These are phyloP conservation scores for Macrophya annulata DNA, from an alignment of 2,888 invertebrate genomes.

Conservation along the genomic window DNA sequence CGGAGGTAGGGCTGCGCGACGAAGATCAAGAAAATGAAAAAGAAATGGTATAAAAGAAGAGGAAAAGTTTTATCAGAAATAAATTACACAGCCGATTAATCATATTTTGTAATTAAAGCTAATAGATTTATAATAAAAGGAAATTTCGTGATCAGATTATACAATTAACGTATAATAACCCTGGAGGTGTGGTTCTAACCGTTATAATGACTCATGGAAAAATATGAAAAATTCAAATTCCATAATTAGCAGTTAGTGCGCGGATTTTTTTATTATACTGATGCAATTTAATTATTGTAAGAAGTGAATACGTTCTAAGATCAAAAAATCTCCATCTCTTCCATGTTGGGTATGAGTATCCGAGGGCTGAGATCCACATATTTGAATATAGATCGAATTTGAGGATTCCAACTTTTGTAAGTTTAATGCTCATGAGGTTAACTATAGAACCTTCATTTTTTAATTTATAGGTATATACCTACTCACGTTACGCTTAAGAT, in stretches of 20 bases:
- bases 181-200: background rate
- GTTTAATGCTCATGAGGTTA: too few species aligned
- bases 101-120: background rate
- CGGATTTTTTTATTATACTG: background rate
- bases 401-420: too few species aligned
- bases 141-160: background rate
- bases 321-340: background rate
- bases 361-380: too few species aligned
- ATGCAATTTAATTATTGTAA: background rate
- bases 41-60: background rate
- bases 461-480: conserved; percentile 61
- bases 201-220: background rate
- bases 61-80: background rate
- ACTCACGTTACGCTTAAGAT: conserved; percentile 87
- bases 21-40: background rate
- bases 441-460: conserved; percentile 9
- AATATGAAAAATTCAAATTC: background rate
- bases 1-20: conserved; percentile 71
- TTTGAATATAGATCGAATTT: too few species aligned
- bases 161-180: background rate
- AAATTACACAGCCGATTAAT: background rate
- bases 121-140: background rate
- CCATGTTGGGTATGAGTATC: background rate
- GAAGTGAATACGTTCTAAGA: background rate
- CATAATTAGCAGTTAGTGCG: background rate